Conservation (phyloP, 2,888 invertebrate species). For the Bombylius discolor region DNA sequence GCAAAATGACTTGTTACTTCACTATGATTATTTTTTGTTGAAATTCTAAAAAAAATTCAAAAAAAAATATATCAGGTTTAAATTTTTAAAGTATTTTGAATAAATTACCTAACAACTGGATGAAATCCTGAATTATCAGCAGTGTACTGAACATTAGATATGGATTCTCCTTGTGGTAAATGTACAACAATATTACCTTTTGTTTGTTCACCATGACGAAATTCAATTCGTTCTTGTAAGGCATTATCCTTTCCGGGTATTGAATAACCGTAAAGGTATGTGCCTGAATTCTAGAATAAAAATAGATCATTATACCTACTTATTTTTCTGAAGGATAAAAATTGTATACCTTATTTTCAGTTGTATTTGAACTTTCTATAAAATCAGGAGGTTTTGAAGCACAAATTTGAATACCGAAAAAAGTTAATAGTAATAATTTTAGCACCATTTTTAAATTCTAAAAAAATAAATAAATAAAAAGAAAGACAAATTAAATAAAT, state of each 20-base stretch:
- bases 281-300: slow-evolving; percentile 35
- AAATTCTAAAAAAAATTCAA: slow-evolving; percentile 24
- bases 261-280: slow-evolving; percentile 41
- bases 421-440: background rate
- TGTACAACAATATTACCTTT: slow-evolving; percentile 35
- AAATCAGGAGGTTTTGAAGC: slow-evolving; percentile 19
- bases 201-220: slow-evolving; percentile 36
- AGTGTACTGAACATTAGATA: slow-evolving; percentile 46
- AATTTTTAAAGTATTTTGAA: no score
- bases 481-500: no score
- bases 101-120: slow-evolving; percentile 39
- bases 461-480: background rate
- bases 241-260: slow-evolving; percentile 32
- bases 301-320: background rate
- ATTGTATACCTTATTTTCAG: background rate
- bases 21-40: slow-evolving; percentile 37
- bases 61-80: background rate
- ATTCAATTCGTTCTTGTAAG: slow-evolving; percentile 36
- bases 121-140: slow-evolving; percentile 53
- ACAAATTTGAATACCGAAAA: background rate
- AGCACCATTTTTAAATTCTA: background rate
- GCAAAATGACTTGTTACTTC: slow-evolving; percentile 38
- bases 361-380: slow-evolving; percentile 6
- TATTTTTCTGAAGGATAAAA: background rate
- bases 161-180: slow-evolving; percentile 25